Base-by-base conservation (phyloP, 2,113 vertebrate genomes). In the Atherinomorus stipes region DNA sequence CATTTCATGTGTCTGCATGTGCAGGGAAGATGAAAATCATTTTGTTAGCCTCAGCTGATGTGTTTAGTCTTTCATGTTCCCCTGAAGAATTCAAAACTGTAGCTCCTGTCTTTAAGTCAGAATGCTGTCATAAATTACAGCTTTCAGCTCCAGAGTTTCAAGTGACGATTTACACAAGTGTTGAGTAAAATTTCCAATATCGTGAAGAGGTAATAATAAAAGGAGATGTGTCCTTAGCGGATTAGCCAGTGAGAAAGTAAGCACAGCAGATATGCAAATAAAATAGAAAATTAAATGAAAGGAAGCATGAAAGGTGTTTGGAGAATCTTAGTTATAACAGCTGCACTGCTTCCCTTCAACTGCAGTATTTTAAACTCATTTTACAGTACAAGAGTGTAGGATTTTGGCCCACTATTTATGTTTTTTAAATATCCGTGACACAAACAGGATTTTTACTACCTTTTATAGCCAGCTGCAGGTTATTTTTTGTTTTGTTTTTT, bases 41-140 rank as follows among this genome's bases (percentile, higher is more conserved):
- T 71, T 82, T 78, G n/a, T 19, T 47, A 74, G 56, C 44, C 54
- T 85, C 65, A 34, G 81, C 67, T 71, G 49, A 67, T 47, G 38
- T 64, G 44, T 64, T 85, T 49, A 42, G 64, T 80, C 59, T 71
- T 80, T 63, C 15, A 65, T 38, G 50, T 66, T 45, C 59, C 34
- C 59, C 12, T 26, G 52, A 34, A 34, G 64, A 66, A 67, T 65
- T 71, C 31, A 58, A 23, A 58, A 34, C 75, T 37, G 2, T 11
- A 49, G 69, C 81, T 68, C 8, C 47, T 18, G 50, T 57, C 69
- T 76, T 59, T 58, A 60, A 42, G 34, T 44, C 21, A 21, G 49
- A 74, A 60, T 18, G 37, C 56, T n/a, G 11, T 61, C 44, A 51
- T 70, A 66, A 81, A 81, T 82, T 34, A 58, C 15, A 57, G 45